Conservation (phyloP, 2,113 vertebrate species). For the Otocyon megalotis region DNA sequence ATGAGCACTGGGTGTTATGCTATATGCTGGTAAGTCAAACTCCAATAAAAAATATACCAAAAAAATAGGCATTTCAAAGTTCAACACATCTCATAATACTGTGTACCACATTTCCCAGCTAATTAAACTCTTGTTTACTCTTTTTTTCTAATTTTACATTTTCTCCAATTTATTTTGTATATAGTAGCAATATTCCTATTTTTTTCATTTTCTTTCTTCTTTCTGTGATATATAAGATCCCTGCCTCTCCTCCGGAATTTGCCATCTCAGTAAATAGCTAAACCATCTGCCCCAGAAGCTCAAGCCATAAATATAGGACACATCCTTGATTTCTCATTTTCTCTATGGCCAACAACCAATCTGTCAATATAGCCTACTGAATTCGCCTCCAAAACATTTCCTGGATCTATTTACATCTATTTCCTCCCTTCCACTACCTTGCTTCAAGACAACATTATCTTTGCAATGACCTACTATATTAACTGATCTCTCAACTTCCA, state of each 20-base stretch:
- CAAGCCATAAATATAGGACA: neutral
- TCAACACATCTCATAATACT: neutral
- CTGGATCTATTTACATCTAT: neutral
- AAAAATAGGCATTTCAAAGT: neutral
- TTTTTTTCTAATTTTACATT: slow-evolving; percentile 26
- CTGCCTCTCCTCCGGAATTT: neutral
- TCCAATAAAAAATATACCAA: no score
- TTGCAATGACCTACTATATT: neutral
- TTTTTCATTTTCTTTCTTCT: neutral
- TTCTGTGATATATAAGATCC: neutral
- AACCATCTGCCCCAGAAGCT: neutral
- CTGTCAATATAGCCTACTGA: neutral
- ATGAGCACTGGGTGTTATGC: no score
- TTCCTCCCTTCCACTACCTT: neutral
- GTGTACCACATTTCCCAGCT: neutral
- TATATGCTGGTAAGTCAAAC: no score
- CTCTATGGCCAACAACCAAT: neutral
- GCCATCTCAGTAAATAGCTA: neutral
- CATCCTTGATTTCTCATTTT: neutral
- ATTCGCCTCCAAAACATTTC: slow-evolving; percentile 23
- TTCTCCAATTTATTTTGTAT: slow-evolving; percentile 31
- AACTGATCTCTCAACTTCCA: neutral
- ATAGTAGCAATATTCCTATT: neutral
- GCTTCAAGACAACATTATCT: neutral
- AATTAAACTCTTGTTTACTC: slow-evolving; percentile 29